Percentiles rank a stretch among this genome's conserved stretches.
Evolutionary conservation across 2,113 vertebrate species (phyloP).

Genomic region (Hemibagrus wyckioides): DNA sequence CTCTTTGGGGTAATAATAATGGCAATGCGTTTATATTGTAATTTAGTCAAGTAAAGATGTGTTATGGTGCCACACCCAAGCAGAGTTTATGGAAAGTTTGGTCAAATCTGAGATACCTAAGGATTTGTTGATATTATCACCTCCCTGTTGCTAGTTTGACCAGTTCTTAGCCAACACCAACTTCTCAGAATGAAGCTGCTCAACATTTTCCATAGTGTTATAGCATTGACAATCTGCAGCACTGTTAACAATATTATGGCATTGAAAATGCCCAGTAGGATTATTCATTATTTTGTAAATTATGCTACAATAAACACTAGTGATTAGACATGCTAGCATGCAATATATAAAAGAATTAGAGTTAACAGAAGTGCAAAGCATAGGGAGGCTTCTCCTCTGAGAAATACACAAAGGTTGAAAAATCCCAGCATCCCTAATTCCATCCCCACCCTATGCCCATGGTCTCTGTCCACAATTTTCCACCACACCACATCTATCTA

Average conservation of each 20-base stretch:
- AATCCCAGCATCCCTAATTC: not conserved
- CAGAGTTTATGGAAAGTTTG: not conserved
- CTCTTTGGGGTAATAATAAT: not conserved
- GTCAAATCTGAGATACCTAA: not conserved
- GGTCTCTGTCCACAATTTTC: not conserved
- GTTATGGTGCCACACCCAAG: not conserved
- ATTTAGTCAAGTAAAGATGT: not conserved
- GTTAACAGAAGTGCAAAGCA: not conserved
- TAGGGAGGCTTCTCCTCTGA: not conserved
- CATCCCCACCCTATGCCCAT: not conserved
- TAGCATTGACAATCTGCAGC: not conserved
- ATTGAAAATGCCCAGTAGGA: not conserved
- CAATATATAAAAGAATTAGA: not conserved
- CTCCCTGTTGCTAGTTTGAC: not conserved
- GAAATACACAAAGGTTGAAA: conserved; percentile 9
- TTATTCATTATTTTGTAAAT: not conserved
- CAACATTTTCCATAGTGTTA: conserved; percentile 9
- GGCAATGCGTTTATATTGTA: not conserved
- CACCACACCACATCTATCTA: not conserved
- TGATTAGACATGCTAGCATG: not conserved
- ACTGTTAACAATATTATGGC: not conserved
- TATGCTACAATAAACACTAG: too few relatives aligned
- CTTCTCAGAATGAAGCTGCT: not conserved
- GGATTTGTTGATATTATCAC: not conserved
- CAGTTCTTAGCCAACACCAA: not conserved